Evolutionary conservation across 2,113 vertebrate genomes (phyloP).

Genomic region (Aptenodytes patagonicus): DNA sequence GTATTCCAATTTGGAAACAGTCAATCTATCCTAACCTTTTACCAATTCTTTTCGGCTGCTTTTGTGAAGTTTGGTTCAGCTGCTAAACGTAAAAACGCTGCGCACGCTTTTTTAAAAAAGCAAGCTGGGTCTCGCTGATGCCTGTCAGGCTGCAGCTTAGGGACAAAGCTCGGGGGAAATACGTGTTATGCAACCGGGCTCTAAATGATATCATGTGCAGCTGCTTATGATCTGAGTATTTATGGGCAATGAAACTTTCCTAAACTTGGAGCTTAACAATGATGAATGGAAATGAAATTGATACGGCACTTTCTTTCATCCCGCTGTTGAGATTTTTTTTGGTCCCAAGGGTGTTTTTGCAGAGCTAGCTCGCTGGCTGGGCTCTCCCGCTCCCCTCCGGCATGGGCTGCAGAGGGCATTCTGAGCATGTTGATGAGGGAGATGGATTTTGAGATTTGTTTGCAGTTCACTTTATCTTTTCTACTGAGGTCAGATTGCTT

Average conservation of each 20-base stretch:
- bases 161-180: conserved; percentile 57
- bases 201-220: conserved; percentile 63
- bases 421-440: conserved; percentile 1
- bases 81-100: conserved; percentile 64
- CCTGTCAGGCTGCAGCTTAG: conserved; percentile 71
- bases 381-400: not conserved
- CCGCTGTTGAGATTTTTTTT: not conserved
- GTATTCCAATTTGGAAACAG: conserved; percentile 90
- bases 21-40: conserved; percentile 73
- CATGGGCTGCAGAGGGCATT: not conserved
- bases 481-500: conserved; percentile 1
- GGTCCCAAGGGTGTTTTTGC: not conserved
- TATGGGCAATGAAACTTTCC: conserved; percentile 57
- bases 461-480: conserved; percentile 50
- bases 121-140: conserved; percentile 59
- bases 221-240: conserved; percentile 50
- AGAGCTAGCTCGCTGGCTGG: not conserved
- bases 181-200: not conserved
- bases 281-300: conserved; percentile 36
- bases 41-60: conserved; percentile 69
- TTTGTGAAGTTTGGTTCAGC: conserved; percentile 81
- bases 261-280: not conserved
- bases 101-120: not conserved
- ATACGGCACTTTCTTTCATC: conserved; percentile 38
- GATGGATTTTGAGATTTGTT: conserved; percentile 6